A percentile compares a stretch with the other conserved stretches of the same genome.
Evolutionary conservation across 2,113 vertebrate genomes (phyloP).

Genomic region (Gobius niger): DNA sequence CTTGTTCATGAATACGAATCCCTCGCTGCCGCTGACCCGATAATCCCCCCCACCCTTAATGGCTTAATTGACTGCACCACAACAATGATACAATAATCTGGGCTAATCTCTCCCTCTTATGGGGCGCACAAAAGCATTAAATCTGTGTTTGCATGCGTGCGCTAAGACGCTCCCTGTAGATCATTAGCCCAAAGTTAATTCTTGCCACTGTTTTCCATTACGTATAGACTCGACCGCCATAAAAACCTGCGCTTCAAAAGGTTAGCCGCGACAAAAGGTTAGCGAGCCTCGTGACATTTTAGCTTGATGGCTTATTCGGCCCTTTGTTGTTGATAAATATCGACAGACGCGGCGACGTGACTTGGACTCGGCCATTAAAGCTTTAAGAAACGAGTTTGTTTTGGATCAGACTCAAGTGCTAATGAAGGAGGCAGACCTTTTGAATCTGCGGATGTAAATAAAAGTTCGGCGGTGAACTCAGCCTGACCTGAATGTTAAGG

Average conservation of each 20-base stretch:
- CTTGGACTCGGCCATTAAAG: constrained; percentile 40
- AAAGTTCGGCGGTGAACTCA: background rate
- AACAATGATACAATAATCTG: constrained; percentile 13
- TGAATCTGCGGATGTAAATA: constrained; percentile 24
- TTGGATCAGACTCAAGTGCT: constrained; percentile 21
- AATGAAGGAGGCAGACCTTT: constrained; percentile 15
- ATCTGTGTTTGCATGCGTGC: constrained; percentile 3
- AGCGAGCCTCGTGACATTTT: constrained; percentile 65
- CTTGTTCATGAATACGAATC: constrained; percentile 32
- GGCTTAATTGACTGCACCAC: constrained; percentile 25
- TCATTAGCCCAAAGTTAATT: constrained; percentile 58
- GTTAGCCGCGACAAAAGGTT: constrained; percentile 64
- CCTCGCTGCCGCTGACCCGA: constrained; percentile 27
- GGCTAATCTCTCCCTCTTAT: background rate
- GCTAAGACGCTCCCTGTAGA: constrained; percentile 19
- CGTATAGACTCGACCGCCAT: constrained; percentile 19
- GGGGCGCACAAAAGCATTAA: background rate
- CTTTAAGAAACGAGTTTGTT: constrained; percentile 20
- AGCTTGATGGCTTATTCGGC: constrained; percentile 58
- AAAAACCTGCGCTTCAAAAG: constrained; percentile 60
- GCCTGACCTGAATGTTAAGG: constrained; percentile 27
- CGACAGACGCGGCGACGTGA: constrained; percentile 42
- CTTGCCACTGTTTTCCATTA: constrained; percentile 58
- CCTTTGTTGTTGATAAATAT: constrained; percentile 62
- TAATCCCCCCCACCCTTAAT: constrained; percentile 17